Conservation (phyloP, 2,797 vertebrate species). For the Hylomyscus alleni region DNA sequence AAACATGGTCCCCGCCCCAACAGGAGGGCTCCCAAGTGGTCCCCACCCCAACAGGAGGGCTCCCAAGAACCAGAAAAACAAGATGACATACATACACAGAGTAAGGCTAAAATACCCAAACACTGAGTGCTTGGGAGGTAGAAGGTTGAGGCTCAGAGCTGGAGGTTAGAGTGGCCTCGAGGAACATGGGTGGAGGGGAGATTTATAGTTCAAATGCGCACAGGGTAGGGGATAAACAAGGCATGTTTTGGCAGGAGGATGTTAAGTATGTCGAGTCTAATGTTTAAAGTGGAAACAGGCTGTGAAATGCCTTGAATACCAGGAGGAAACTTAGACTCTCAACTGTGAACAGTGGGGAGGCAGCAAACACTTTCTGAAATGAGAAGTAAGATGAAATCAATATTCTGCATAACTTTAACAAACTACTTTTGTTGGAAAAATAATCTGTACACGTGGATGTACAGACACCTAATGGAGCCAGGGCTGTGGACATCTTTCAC, state of each 20-base stretch:
- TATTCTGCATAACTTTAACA: not conserved
- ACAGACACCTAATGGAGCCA: not conserved
- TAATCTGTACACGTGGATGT: not conserved
- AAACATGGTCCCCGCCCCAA: not conserved
- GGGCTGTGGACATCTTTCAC: not conserved
- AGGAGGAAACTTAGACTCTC: conserved; percentile 72
- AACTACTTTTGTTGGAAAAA: not conserved
- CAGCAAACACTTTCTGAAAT: conserved; percentile 41
- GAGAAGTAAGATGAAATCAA: conserved; percentile 28
- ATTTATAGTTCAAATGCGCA: conserved; percentile 59
- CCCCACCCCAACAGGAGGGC: not conserved
- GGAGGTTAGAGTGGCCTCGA: not conserved
- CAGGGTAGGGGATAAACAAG: conserved; percentile 49
- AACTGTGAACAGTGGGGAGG: conserved; percentile 44
- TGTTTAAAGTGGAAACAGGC: conserved; percentile 67
- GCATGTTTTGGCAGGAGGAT: conserved; percentile 76
- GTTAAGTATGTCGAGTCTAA: conserved; percentile 39
- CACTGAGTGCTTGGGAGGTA: not conserved
- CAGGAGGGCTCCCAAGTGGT: not conserved
- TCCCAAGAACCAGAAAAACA: not conserved
- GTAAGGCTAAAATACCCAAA: not conserved
- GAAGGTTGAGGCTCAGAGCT: not conserved
- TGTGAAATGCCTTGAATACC: conserved; percentile 79
- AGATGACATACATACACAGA: not conserved
- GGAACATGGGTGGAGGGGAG: conserved; percentile 17